Conservation (phyloP, 2,113 vertebrate genomes). For the Ovis canadensis region DNA sequence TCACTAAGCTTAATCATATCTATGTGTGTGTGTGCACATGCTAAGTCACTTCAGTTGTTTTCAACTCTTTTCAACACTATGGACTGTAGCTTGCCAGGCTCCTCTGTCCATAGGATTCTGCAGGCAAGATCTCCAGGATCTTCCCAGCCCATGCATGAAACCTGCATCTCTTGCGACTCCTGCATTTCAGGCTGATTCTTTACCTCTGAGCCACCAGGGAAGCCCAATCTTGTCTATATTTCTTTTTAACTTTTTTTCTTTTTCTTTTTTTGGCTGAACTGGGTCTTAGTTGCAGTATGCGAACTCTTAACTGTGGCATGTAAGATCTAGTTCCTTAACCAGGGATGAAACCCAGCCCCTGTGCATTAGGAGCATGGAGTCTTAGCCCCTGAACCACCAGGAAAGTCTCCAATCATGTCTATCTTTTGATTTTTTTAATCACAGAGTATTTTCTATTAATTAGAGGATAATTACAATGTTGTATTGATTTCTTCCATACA, state of each 20-base stretch:
- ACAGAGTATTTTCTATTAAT: background rate
- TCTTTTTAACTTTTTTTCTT: background rate
- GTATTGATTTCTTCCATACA: background rate
- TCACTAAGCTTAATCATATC: background rate
- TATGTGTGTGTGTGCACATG: background rate
- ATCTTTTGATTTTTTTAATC: background rate
- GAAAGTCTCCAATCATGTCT: background rate
- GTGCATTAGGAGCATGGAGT: background rate
- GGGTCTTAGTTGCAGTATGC: background rate
- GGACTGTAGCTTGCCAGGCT: background rate
- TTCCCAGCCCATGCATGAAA: background rate
- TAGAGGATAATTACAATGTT: background rate
- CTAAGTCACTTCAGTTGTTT: background rate
- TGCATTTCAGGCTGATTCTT: background rate
- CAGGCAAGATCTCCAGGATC: background rate
- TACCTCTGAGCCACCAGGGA: background rate
- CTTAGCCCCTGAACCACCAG: background rate
- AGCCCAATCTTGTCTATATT: background rate
- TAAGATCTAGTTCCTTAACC: background rate
- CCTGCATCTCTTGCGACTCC: background rate
- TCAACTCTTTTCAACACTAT: fast-evolving
- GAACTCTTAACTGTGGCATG: background rate
- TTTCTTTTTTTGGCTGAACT: background rate
- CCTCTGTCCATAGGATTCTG: background rate
- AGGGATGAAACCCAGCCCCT: background rate